phyloP scores from a whole-genome alignment of 2,113 vertebrate genomes.

The Poicephalus gulielmi region DNA sequence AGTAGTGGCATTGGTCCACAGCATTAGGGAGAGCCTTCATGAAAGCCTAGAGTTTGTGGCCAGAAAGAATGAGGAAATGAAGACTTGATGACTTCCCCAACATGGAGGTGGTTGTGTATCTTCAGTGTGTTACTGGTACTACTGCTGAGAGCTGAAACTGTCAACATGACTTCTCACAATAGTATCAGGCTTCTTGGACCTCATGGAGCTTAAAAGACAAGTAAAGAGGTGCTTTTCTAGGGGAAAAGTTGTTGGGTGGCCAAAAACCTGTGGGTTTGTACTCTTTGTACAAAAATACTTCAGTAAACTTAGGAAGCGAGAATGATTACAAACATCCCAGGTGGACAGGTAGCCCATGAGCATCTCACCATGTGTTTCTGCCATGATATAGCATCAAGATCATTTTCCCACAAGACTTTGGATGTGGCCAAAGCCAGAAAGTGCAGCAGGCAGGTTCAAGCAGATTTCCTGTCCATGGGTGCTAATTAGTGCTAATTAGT shows the following conservation, averaged over 20 bases:
- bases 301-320: background rate
- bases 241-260: background rate
- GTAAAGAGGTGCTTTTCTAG: background rate
- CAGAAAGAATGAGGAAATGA: background rate
- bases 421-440: background rate
- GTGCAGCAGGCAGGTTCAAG: background rate
- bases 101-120: rapidly evolving
- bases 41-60: background rate
- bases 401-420: background rate
- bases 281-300: background rate
- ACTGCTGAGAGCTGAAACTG: background rate
- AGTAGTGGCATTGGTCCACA: background rate
- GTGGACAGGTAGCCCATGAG: background rate
- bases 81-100: background rate
- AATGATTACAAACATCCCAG: background rate
- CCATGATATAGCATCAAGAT: background rate
- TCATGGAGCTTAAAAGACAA: background rate
- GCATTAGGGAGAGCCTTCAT: background rate
- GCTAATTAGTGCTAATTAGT: background rate
- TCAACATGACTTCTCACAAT: background rate
- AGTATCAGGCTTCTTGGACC: background rate
- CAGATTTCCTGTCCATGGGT: background rate
- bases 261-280: background rate
- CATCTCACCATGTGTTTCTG: background rate
- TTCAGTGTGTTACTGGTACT: background rate